Percentiles rank a stretch among this genome's conserved stretches.
These are phyloP conservation scores for Armadillidium nasatum DNA, from an alignment of 1,140 invertebrate species.

Conservation along the genomic window DNA sequence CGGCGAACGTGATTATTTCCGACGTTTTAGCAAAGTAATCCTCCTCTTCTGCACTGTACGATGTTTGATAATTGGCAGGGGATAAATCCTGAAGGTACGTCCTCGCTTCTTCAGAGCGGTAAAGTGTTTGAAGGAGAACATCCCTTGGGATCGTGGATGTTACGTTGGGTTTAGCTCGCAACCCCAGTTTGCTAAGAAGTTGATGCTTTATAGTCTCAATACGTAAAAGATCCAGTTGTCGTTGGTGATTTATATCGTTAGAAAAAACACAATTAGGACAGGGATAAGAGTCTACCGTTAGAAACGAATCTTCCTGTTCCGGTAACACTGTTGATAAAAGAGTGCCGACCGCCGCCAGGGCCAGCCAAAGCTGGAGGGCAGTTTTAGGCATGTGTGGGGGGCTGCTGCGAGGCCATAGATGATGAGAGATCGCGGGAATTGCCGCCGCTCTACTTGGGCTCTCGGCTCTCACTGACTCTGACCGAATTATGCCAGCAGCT, in stretches of 20 bases:
- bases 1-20: slow-evolving; percentile 75
- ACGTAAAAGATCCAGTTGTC: slow-evolving; percentile 55
- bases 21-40: slow-evolving; percentile 72
- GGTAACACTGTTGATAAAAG: slow-evolving; percentile 24
- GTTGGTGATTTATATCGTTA: slow-evolving; percentile 34
- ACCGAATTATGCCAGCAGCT: background rate
- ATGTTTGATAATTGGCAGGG: slow-evolving; percentile 25
- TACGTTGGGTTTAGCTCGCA: slow-evolving; percentile 64
- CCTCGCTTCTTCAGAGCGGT: slow-evolving; percentile 57
- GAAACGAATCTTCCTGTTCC: slow-evolving; percentile 26
- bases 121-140: slow-evolving; percentile 64
- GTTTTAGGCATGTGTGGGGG: slow-evolving; percentile 37
- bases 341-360: slow-evolving; percentile 29
- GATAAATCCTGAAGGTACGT: slow-evolving; percentile 45
- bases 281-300: slow-evolving; percentile 29
- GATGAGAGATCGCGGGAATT: slow-evolving; percentile 22
- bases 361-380: slow-evolving; percentile 37
- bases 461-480: slow-evolving; percentile 36
- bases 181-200: slow-evolving; percentile 67
- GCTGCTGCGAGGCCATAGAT: slow-evolving; percentile 35
- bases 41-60: slow-evolving; percentile 48
- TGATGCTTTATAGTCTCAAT: slow-evolving; percentile 71
- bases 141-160: slow-evolving; percentile 61
- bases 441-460: slow-evolving; percentile 32
- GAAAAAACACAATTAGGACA: slow-evolving; percentile 42